Percentiles rank a stretch among this genome's conserved stretches.
phyloP scores from a whole-genome alignment of 1,140 invertebrate species.

The Lordiphosa clarofinis region DNA sequence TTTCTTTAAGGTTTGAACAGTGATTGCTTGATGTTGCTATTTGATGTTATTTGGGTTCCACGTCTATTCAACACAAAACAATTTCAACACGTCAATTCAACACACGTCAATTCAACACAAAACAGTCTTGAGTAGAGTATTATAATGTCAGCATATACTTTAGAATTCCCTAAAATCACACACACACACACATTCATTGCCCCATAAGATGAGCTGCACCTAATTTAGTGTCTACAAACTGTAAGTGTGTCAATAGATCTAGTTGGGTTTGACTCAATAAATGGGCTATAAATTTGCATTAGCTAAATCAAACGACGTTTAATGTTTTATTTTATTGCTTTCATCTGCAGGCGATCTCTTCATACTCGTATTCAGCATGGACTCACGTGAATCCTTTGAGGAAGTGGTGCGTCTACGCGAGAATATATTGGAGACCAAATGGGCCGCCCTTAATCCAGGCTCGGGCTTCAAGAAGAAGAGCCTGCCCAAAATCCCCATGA shows the following conservation, averaged over 20 bases:
- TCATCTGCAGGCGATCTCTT: slow-evolving; percentile 88
- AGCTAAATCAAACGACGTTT: slow-evolving; percentile 59
- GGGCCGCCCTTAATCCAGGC: slow-evolving; percentile 83
- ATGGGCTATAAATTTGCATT: slow-evolving; percentile 67
- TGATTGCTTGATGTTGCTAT: no score
- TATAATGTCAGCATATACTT: no score
- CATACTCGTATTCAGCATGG: slow-evolving; percentile 91
- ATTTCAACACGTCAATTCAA: no score
- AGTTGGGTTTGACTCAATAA: slow-evolving; percentile 17
- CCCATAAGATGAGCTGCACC: slow-evolving; percentile 32
- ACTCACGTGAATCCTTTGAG: slow-evolving; percentile 91
- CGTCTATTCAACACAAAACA: no score
- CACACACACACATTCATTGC: slow-evolving; percentile 17
- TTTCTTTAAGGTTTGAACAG: no score
- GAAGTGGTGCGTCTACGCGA: slow-evolving; percentile 89
- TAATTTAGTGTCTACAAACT: slow-evolving; percentile 44
- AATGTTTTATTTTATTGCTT: slow-evolving; percentile 47
- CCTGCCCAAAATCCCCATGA: slow-evolving; percentile 87
- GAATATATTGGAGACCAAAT: slow-evolving; percentile 90
- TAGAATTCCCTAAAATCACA: neutral
- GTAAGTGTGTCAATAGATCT: slow-evolving; percentile 14
- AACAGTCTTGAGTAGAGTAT: no score
- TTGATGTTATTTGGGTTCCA: no score
- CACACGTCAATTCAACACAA: no score
- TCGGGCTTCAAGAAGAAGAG: slow-evolving; percentile 83